Base-by-base conservation (phyloP, 2,113 vertebrate genomes). In the Calyptommatus sinebrachiatus region DNA sequence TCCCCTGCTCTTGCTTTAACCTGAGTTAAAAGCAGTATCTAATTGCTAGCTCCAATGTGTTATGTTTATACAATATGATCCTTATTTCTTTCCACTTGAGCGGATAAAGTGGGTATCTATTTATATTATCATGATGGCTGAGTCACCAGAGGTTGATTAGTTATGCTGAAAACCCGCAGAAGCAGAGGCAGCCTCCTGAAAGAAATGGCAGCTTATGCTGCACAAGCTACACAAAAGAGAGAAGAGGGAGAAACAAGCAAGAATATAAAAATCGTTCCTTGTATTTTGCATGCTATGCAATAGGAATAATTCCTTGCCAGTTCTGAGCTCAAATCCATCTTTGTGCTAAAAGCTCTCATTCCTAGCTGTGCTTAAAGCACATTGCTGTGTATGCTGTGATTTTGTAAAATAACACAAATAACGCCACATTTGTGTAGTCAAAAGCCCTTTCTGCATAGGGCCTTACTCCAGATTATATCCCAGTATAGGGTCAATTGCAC, bases 51-150 rank as follows among this genome's bases (percentile, higher is more conserved):
- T 87, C 50, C 69, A 89, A 78, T 88, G 77, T 41, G 78, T 88
- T 87, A 86, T 90, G 87, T 90, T 94, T 91, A 91, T 88, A 88
- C 88, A 93, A 90, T 91, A 90, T 82, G 86, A 89, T 91, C 82
- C 75, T 88, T 91, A 87, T 87, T 88, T 91, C 73, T 73, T 92
- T 89, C 83, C 78, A 91, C 79, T 88, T 90, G 69, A 89, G 77
- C 46, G 90, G 88, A 76, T 88, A 91, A 90, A 88, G 85, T 90
- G 83, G 61, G 71, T 91, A 91, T 91, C 88, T 87, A 83, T 87
- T 90, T 91, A 80, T 90, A 89, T 91, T 90, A 93, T 91, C 85
- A 76, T 75, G 75, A 84, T 87, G 46, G 82, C 83, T 89, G 73
- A 89, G 28, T 87, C 80, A 83, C 79, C 79, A 87, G 70, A 84